A percentile compares a stretch with the other conserved stretches of the same genome.
Conservation (phyloP, 1,140 invertebrate species). For the Anastatus disparis region DNA sequence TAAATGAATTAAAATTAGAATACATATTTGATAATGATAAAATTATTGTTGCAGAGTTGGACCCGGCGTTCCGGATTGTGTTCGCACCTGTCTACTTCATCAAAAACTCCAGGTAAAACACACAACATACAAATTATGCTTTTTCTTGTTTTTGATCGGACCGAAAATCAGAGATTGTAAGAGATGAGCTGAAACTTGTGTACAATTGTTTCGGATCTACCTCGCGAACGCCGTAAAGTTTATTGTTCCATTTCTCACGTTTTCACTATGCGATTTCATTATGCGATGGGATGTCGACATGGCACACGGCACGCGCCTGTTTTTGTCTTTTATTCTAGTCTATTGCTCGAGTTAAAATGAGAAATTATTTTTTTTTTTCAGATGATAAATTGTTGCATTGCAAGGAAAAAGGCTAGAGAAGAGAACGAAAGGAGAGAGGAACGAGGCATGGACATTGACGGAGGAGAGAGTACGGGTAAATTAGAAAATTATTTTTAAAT, state of each 20-base stretch:
- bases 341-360: no score
- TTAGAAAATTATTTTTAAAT: no score
- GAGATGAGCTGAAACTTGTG: background rate
- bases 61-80: conserved; percentile 81
- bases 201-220: background rate
- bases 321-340: background rate
- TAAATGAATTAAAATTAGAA: no score
- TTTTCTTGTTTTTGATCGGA: background rate
- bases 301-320: background rate
- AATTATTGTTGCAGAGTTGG: conserved; percentile 72
- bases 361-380: conserved; percentile 68
- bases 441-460: conserved; percentile 51
- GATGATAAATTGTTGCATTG: conserved; percentile 97
- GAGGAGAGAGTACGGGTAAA: conserved; percentile 52
- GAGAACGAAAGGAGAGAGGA: conserved; percentile 55
- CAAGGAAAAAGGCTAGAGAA: conserved; percentile 74
- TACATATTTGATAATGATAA: no score
- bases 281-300: no score
- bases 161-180: no score
- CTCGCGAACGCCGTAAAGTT: conserved; percentile 5
- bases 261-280: conserved; percentile 35
- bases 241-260: conserved; percentile 39
- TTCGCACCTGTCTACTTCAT: conserved; percentile 88
- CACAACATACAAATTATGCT: background rate
- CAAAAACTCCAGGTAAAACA: conserved; percentile 83